phyloP scores from a whole-genome alignment of 92 coral and sea anemone genomes.

The Heteractis magnifica region DNA sequence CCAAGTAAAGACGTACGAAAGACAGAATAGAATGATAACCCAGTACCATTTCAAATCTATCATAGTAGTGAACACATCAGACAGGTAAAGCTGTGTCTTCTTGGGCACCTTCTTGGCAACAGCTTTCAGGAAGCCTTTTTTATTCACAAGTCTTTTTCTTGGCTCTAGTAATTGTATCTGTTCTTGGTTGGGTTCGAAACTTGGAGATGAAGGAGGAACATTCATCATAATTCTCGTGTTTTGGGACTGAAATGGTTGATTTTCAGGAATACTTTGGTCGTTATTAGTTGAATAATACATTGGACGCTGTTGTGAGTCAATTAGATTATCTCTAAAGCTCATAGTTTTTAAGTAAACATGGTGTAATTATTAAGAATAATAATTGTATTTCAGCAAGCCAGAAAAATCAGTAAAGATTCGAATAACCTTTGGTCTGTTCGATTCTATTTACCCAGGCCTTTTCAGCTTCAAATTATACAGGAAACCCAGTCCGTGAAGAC shows the following conservation, averaged over 20 bases:
- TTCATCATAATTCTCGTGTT: background rate
- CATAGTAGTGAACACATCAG: constrained; percentile 83
- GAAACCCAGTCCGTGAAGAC: too few species aligned
- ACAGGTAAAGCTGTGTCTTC: constrained; percentile 68
- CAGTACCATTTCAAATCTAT: constrained; percentile 84
- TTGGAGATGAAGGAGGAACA: constrained; percentile 23
- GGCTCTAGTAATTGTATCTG: background rate
- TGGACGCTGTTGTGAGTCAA: constrained; percentile 10
- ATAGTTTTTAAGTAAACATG: background rate
- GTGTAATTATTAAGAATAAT: background rate
- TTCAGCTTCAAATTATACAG: too few species aligned
- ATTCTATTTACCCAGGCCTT: too few species aligned
- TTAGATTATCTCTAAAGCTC: constrained; percentile 22
- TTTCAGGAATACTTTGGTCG: background rate
- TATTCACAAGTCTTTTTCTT: constrained; percentile 66
- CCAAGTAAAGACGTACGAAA: constrained; percentile 85
- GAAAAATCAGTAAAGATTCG: too few species aligned
- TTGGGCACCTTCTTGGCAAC: constrained; percentile 67
- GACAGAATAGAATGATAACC: constrained; percentile 69
- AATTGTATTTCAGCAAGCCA: background rate
- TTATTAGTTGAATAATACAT: constrained; percentile 14
- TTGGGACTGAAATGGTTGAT: background rate
- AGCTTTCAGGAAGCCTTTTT: constrained; percentile 67
- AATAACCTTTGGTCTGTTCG: too few species aligned
- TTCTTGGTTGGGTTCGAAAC: background rate